Conservation (phyloP, 2,797 vertebrate species). For the Eupleurogrammus muticus region DNA sequence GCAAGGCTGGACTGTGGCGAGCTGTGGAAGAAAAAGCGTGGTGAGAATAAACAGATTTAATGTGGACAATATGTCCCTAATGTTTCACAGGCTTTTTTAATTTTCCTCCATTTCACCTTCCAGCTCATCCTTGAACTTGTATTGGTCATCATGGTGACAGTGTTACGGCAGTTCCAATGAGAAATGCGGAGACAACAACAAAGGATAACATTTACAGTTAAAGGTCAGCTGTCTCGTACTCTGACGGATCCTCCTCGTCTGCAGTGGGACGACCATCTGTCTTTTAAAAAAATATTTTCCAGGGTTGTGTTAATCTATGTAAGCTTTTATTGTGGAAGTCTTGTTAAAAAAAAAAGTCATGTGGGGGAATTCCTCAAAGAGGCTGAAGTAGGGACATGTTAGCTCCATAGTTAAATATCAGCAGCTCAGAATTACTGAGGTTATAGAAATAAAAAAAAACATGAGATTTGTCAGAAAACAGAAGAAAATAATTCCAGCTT, state of each 20-base stretch:
- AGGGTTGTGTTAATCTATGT: not conserved
- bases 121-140: not conserved
- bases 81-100: not conserved
- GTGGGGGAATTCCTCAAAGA: not conserved
- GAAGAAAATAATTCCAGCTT: too few relatives aligned
- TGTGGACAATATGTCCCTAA: too few relatives aligned
- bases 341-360: not conserved
- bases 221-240: conserved; percentile 41
- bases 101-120: not conserved
- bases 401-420: too few relatives aligned
- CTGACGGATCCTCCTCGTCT: not conserved
- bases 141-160: conserved; percentile 20
- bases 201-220: conserved; percentile 51
- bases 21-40: conserved; percentile 73
- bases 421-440: too few relatives aligned
- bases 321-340: not conserved
- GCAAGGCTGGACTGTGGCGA: conserved; percentile 71
- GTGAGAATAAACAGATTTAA: not conserved
- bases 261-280: not conserved
- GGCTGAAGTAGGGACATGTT: not conserved
- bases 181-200: conserved; percentile 39
- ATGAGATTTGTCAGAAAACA: too few relatives aligned
- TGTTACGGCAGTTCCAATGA: conserved; percentile 29
- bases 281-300: conserved; percentile 1
- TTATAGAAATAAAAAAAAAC: too few relatives aligned